phyloP scores from a whole-genome alignment of 2,113 vertebrate genomes.

The Orthonyx spaldingii region DNA sequence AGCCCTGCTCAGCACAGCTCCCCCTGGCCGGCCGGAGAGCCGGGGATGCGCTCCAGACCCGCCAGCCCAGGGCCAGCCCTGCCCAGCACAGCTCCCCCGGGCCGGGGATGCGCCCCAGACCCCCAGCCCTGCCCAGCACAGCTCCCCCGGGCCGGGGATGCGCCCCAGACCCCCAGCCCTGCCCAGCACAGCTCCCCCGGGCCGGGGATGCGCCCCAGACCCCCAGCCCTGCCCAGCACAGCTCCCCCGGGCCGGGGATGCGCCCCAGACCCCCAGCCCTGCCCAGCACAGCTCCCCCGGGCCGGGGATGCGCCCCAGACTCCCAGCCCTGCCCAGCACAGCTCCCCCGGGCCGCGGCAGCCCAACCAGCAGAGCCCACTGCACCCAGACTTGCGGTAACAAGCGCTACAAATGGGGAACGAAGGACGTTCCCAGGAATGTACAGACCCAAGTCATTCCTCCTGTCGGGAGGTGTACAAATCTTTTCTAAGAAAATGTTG shows the following conservation, averaged over 20 bases:
- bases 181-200: background rate
- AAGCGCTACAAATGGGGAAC: too few relatives aligned
- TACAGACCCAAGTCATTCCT: background rate
- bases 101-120: background rate
- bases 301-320: background rate
- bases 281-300: background rate
- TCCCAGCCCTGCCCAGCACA: background rate
- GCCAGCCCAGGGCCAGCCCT: too few relatives aligned
- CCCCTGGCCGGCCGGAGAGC: too few relatives aligned
- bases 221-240: background rate
- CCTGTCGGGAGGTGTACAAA: background rate
- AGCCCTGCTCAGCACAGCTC: too few relatives aligned
- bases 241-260: background rate
- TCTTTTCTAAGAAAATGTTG: background rate
- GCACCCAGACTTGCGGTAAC: rapidly evolving
- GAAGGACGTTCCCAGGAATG: background rate
- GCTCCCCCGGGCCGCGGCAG: background rate
- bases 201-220: background rate
- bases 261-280: background rate
- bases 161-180: background rate
- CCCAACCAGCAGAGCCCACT: rapidly evolving
- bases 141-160: background rate
- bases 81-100: background rate
- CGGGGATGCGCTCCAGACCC: too few relatives aligned
- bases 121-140: background rate